A percentile compares a stretch with the other conserved stretches of the same genome.
phyloP scores from a whole-genome alignment of 64 coral and sea anemone species.

The Montipora efflorescens region DNA sequence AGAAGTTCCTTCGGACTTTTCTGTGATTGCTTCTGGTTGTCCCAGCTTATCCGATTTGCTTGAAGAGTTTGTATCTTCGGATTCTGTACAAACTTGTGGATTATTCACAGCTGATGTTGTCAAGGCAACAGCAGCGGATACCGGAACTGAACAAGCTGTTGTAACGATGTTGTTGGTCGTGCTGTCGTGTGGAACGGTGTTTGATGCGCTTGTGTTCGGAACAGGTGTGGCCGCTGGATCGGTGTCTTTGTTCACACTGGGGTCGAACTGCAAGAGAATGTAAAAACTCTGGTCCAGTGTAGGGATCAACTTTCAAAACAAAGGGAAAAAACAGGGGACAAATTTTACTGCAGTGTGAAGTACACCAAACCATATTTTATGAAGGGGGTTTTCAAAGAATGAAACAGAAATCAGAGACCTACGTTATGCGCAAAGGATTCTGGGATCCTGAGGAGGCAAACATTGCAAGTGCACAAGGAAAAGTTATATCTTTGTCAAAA shows the following conservation, averaged over 20 bases:
- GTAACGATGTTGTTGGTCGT: neutral
- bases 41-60: neutral
- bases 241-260: neutral
- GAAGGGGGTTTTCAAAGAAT: too few relatives aligned
- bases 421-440: too few relatives aligned
- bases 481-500: too few relatives aligned
- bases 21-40: neutral
- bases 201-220: neutral
- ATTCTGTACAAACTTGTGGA: slow-evolving; percentile 1
- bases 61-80: neutral
- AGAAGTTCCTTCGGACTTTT: neutral
- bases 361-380: neutral
- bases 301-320: neutral
- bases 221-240: neutral
- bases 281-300: neutral
- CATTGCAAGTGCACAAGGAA: too few relatives aligned
- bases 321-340: neutral
- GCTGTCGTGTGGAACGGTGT: neutral
- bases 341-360: neutral
- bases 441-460: too few relatives aligned
- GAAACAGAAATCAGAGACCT: too few relatives aligned
- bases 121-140: slow-evolving; percentile 2
- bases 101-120: neutral
- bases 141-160: neutral
- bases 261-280: slow-evolving; percentile 3